Evolutionary conservation across 1,140 invertebrate species (phyloP), one percentile per base, ranked within the genome.

Genomic region (Euwallacea similis): DNA sequence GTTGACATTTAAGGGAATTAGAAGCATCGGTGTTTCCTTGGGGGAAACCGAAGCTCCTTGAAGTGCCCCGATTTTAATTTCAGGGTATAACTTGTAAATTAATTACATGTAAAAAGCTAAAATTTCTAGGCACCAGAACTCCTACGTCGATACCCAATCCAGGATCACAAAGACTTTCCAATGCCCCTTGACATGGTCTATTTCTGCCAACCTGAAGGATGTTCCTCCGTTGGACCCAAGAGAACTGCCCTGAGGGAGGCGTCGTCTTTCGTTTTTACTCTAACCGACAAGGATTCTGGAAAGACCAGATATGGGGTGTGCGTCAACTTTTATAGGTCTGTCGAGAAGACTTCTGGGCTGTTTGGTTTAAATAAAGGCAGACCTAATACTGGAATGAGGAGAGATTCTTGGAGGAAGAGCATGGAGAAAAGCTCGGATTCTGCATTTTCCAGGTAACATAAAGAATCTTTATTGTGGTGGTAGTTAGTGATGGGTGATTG

Each of bases 121-220:
- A 33, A 33, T 42, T 75, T 76, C 8, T 80, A 95, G 89, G 86
- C 92, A 13, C 95, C 95, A 43, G 94, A 97, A 83, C 84, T 97
- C 13, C 83, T 98, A n/a, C 88, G 97, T 43, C 88, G 97, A n/a
- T 99, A 99, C 84, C 98, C 98, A 0, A 87, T 95, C 7, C 94
- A 97, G 73, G 97, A 99, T 83, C 98, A 99, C 83, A 91, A 93
- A 80, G 98, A 99, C 83, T 99, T 99, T 84, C 92, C 94, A 0
- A 84, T 99, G 71, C 96, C 98, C 0, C 84, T 96, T 76, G 98
- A 99, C 84, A 97, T 99, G 88, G 96, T 98, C 7, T 98, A 97
- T 80, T 99, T 99, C 84, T 99, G 98, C 81, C 98, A 99, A 83
- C 98, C 98, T 0, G 98, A 99, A 85, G 98, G 98, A 59, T 99